These are phyloP conservation scores for Agriotes lineatus DNA, from an alignment of 2,888 invertebrate species.

Conservation along the genomic window DNA sequence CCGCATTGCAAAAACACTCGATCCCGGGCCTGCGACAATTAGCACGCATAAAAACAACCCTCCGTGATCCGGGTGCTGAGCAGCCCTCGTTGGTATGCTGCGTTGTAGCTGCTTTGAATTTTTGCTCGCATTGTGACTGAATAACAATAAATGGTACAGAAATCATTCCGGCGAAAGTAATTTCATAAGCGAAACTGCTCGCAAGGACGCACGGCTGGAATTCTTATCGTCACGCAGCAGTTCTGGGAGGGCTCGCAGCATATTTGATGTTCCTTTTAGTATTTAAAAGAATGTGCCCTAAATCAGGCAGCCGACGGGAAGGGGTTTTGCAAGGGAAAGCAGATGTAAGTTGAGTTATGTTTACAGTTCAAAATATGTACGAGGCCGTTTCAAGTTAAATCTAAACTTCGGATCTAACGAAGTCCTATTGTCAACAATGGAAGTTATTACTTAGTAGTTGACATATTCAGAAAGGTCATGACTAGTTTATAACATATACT, in stretches of 20 bases:
- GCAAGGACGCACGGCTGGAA: slow-evolving; percentile 19
- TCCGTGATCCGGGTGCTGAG: slow-evolving; percentile 35
- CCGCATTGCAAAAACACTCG: slow-evolving; percentile 36
- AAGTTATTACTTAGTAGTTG: no score
- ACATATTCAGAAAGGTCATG: no score
- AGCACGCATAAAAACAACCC: slow-evolving; percentile 39
- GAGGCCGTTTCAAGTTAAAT: no score
- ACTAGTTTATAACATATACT: no score
- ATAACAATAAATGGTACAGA: slow-evolving; percentile 32
- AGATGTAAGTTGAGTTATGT: no score
- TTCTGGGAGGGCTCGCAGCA: background rate
- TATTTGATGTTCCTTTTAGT: no score
- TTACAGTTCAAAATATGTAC: no score
- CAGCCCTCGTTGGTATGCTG: slow-evolving; percentile 30
- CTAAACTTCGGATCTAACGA: no score
- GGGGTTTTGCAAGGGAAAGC: no score
- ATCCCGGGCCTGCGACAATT: slow-evolving; percentile 39
- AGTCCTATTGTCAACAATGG: no score
- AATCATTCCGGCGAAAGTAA: slow-evolving; percentile 21
- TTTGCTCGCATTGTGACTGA: slow-evolving; percentile 30
- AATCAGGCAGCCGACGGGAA: no score
- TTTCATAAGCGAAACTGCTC: slow-evolving; percentile 23
- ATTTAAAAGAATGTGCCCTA: no score
- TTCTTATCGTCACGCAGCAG: slow-evolving; percentile 15
- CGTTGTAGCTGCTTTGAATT: slow-evolving; percentile 33